Base-by-base conservation (phyloP, 2,113 vertebrate species). In the Nycticryphes semicollaris region DNA sequence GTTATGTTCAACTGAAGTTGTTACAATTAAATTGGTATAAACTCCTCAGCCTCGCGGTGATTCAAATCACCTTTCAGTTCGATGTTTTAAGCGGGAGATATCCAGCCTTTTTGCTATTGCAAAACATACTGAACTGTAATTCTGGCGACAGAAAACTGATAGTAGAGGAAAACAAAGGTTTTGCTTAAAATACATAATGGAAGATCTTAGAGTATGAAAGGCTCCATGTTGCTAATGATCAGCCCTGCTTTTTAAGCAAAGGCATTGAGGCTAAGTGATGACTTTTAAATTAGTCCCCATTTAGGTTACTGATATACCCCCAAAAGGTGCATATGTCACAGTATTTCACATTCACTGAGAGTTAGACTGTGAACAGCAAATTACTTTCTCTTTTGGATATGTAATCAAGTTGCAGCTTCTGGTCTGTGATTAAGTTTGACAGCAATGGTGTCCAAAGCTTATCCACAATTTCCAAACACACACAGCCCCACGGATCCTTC, bases 401-500 rank as follows among this genome's bases (percentile, higher is more conserved):
- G 27, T 51, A 79, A 68, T 28, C 17, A 80, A 84, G 53, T 21
- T 75, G 74, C 39, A 86, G 54, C 70, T 93, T 85, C 39, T 72
- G 18, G 12, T 69, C 37, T 33, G 48, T 39, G 22, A 72, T 57
- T 43, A 66, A 30, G 8, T 72, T 88, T 66, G 62, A 87, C 24
- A 60, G 60, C 25, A 90, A 22, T 4, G 8, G 12, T 28, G 30
- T 64, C 68, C 37, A 57, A 70, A 72, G 15, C 23, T 77, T 54
- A 73, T 5, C 37, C 25, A 3, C 20, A 28, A 18, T 60, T 96
- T 86, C 41, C 19, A 4, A 89, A 54, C 20, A 37, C 14, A 12
- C 0, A 0, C 50, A 83, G 30, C 56, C 14, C 24, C 2, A 2
- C 5, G 9, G 37, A 57, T 73, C n/a, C 21, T 73, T 43, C 78